Evolutionary conservation across 2,888 invertebrate genomes (phyloP).

Genomic region (Chesias legatella): DNA sequence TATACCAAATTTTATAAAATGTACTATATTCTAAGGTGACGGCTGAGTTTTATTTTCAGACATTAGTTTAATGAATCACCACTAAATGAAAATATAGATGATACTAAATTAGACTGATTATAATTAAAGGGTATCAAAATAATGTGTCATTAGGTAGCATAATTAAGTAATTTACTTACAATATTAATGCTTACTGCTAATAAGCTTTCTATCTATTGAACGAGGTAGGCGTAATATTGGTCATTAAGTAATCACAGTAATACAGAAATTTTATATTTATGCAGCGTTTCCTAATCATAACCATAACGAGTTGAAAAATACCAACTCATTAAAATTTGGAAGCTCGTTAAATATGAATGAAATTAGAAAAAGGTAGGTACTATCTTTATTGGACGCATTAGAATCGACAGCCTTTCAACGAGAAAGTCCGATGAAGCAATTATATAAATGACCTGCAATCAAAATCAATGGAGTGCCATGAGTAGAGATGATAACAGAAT

Average conservation of each 20-base stretch:
- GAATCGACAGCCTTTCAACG: constrained; percentile 62
- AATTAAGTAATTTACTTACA: too few species aligned
- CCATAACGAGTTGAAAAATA: constrained; percentile 37
- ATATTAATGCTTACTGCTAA: not conserved
- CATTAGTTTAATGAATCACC: too few species aligned
- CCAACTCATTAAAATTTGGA: constrained; percentile 42
- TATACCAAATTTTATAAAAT: too few species aligned
- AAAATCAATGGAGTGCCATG: constrained; percentile 67
- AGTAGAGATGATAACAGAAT: constrained; percentile 34
- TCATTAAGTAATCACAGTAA: not conserved
- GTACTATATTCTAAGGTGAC: too few species aligned
- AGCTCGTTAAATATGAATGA: constrained; percentile 51
- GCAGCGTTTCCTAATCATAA: constrained; percentile 35
- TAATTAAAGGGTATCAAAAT: too few species aligned
- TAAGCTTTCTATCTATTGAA: not conserved
- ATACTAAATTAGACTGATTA: too few species aligned
- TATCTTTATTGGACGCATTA: constrained; percentile 66
- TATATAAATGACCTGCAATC: constrained; percentile 71
- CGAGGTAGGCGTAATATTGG: not conserved
- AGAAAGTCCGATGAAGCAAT: constrained; percentile 72
- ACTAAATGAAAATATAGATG: too few species aligned
- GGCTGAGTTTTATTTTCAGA: too few species aligned
- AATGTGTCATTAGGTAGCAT: too few species aligned
- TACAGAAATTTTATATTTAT: not conserved
- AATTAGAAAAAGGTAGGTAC: constrained; percentile 49